Conservation (phyloP, 2,797 vertebrate genomes). For the Manis pentadactyla region DNA sequence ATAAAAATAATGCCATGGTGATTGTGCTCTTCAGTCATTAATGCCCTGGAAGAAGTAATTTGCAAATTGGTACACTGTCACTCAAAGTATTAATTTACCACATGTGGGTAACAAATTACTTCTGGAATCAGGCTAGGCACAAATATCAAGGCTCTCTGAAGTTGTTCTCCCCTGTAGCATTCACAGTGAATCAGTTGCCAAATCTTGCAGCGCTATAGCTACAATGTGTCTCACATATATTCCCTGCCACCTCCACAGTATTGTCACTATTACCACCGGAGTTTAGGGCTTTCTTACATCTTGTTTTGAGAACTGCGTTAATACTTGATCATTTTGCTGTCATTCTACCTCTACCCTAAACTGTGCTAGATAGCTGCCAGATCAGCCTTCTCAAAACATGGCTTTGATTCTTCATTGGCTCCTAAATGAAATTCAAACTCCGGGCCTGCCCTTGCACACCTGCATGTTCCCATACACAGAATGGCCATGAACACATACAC, state of each 20-base stretch:
- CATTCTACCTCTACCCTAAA: neutral
- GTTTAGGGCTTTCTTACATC: neutral
- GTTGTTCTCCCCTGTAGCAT: neutral
- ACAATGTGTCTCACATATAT: neutral
- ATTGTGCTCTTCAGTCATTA: conserved; percentile 79
- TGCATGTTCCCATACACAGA: neutral
- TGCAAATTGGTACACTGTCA: conserved; percentile 79
- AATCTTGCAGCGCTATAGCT: conserved; percentile 8
- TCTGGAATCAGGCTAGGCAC: conserved; percentile 66
- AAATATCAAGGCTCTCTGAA: conserved; percentile 40
- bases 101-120: conserved; percentile 78
- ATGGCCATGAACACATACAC: neutral
- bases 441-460: neutral
- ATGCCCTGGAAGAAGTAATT: conserved; percentile 77
- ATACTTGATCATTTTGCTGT: neutral
- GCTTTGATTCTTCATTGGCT: neutral
- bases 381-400: neutral
- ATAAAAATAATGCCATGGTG: conserved; percentile 77
- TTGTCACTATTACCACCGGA: neutral
- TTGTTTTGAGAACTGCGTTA: neutral
- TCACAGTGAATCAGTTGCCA: conserved; percentile 51
- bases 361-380: neutral
- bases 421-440: neutral
- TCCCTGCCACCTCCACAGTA: neutral
- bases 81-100: conserved; percentile 81